Base-by-base conservation (phyloP, 2,113 vertebrate genomes). In the Scalopus aquaticus region DNA sequence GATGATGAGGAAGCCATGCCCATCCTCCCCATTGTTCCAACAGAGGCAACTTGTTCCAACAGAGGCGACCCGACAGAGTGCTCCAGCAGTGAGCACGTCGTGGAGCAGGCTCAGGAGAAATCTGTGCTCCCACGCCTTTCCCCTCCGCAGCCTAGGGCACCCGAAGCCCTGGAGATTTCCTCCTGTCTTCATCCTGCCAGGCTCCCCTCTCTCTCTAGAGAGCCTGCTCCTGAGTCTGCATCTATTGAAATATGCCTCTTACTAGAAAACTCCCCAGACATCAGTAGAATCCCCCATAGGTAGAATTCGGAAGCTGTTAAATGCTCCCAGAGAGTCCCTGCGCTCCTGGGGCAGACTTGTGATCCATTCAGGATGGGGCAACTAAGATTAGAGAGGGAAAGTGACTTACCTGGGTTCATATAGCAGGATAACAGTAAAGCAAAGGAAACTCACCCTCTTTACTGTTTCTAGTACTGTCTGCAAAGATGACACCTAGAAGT, bases 131-230 rank as follows among this genome's bases (percentile, higher is more conserved):
- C 15, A 1, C 0, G 0, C 26, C n/a, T 46, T 20, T 32, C 28
- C 26, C 42, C 37, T 1, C 30, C 58, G 39, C 69, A 62, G 77
- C 73, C 56, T 1, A 9, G 72, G 74, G 73, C 58, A 62, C 77
- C 17, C 3, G 6, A 2, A 11, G 35, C 82, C 30, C 86, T 76
- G 70, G 86, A 80, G 79, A 83, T 5, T 32, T 35, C 35, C 37
- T 26, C 19, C 10, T 7, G 2, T 42, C 42, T 49, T 24, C 80
- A 42, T 56, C 49, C 51, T n/a, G 51, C 44, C 42, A 13, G 46
- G 22, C 70, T 94, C 62, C n/a, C n/a, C 30, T 0, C 73, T 9
- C 60, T 91, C 93, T 89, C 96, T 65, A 88, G 95, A 91, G 93
- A 93, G 16, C 65, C 32, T 37, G 5, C 32, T 80, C 79, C 39